Base-by-base conservation (phyloP, 2,888 invertebrate genomes). In the Pogonocherus hispidulus region DNA sequence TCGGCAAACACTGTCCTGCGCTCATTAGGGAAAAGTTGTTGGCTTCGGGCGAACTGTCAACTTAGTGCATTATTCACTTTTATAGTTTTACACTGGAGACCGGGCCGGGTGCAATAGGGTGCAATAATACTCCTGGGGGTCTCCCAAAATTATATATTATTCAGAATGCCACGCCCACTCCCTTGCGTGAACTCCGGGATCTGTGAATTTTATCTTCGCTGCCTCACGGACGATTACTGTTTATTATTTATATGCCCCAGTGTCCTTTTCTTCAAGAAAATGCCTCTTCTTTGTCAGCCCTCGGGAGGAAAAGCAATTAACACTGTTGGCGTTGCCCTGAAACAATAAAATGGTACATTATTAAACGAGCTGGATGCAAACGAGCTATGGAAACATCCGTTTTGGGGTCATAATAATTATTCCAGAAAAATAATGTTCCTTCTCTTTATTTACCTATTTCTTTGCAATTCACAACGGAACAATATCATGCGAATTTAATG, bases 31-130 rank as follows among this genome's bases (percentile, higher is more conserved):
- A 67, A 19, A 55, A 65, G 57, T 67, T 72, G 44, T 8, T 54
- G 62, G 51, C 49, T 37, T 37, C 62, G 51, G 49, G 62, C 62
- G 62, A 41, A 62, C 66, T 55, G 67, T 69, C 69, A 69, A 67
- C 67, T 72, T 67, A 72, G 69, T 72, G 67, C 71, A 72, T 72
- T 67, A 70, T 67, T 72, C 67, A 72, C 71, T 65, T 66, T 68
- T 68, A 66, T 54, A 64, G 64, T 72, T 37, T 59, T 47, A 63
- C 70, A 47, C 67, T 27, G 49, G 63, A 56, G 62, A 56, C 60
- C 49, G 23, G 23, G n/a, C 32, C 23, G 59, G 19, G 32, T 55
- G 52, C 32, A 52, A 54, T 16, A 35, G 32, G 54, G 55, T 27
- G 41, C 41, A 41, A 41, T 41, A 41, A 41, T n/a, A 41, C n/a